Conservation (phyloP, 2,113 vertebrate genomes). For the Electrona antarctica region DNA sequence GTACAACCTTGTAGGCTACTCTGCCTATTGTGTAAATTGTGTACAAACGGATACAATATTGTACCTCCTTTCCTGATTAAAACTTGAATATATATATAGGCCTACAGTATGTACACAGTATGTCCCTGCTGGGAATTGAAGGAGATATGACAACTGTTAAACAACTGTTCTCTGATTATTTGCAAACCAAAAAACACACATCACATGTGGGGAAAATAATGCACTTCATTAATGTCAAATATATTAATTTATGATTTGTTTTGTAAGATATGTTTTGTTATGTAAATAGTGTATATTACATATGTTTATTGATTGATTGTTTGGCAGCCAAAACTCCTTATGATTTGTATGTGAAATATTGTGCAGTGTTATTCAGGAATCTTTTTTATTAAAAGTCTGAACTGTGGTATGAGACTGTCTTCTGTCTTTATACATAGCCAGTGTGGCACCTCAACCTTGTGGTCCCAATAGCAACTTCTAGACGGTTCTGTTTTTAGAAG, state of each 20-base stretch:
- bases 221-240: conserved; percentile 75
- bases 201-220: conserved; percentile 39
- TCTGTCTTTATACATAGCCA: not conserved
- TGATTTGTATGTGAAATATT: conserved; percentile 6
- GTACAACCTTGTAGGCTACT: no score
- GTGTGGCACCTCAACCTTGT: not conserved
- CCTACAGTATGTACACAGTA: not conserved
- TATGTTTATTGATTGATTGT: conserved; percentile 54
- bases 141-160: not conserved
- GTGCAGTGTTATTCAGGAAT: not conserved
- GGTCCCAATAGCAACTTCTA: conserved; percentile 1
- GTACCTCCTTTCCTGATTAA: no score
- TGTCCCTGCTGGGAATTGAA: not conserved
- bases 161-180: not conserved
- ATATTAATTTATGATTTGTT: conserved; percentile 76
- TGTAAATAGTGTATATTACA: conserved; percentile 75
- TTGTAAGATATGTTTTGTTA: conserved; percentile 46
- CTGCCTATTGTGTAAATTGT: no score
- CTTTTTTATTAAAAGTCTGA: not conserved
- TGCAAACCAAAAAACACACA: not conserved
- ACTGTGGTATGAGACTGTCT: not conserved
- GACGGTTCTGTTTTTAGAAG: conserved; percentile 36
- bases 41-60: conserved; percentile 39
- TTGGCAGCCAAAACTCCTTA: conserved; percentile 48
- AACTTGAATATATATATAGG: no score